A percentile compares a stretch with the other conserved stretches of the same genome.
These are phyloP conservation scores for Ischnus inquisitorius DNA, from an alignment of 2,888 invertebrate genomes.

Conservation along the genomic window DNA sequence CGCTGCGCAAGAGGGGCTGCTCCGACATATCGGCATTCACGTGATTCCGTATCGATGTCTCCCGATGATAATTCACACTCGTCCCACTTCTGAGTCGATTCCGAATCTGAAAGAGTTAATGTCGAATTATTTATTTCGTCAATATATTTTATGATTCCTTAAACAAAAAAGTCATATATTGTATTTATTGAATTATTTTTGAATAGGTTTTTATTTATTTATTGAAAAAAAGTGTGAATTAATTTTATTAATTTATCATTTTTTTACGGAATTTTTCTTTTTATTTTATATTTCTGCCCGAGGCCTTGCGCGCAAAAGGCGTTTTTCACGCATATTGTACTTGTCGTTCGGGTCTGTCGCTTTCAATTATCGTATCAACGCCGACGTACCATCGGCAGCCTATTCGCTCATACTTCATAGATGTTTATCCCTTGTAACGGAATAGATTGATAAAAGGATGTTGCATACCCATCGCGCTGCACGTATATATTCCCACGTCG, in stretches of 20 bases:
- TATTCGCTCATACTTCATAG: slow-evolving; percentile 54
- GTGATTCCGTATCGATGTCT: slow-evolving; percentile 53
- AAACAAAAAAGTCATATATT: too few species aligned
- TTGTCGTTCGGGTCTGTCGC: slow-evolving; percentile 68
- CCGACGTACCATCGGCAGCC: slow-evolving; percentile 27
- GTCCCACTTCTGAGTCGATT: background rate
- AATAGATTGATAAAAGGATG: slow-evolving; percentile 63
- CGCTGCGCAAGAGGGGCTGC: slow-evolving; percentile 3
- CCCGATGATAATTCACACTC: background rate
- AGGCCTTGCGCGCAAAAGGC: background rate
- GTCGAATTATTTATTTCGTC: background rate
- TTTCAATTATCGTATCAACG: slow-evolving; percentile 61
- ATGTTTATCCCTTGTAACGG: slow-evolving; percentile 72
- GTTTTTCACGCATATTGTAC: background rate
- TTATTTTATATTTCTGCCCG: background rate
- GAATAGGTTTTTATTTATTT: background rate
- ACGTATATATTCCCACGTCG: slow-evolving; percentile 16
- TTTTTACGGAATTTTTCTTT: background rate
- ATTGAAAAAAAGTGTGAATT: background rate
- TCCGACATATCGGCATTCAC: slow-evolving; percentile 56
- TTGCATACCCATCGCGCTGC: slow-evolving; percentile 38
- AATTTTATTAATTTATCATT: too few species aligned
- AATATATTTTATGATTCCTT: too few species aligned
- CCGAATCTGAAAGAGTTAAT: background rate
- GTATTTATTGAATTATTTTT: background rate